phyloP scores from a whole-genome alignment of 2,113 vertebrate genomes.

The Ranitomeya imitator region DNA sequence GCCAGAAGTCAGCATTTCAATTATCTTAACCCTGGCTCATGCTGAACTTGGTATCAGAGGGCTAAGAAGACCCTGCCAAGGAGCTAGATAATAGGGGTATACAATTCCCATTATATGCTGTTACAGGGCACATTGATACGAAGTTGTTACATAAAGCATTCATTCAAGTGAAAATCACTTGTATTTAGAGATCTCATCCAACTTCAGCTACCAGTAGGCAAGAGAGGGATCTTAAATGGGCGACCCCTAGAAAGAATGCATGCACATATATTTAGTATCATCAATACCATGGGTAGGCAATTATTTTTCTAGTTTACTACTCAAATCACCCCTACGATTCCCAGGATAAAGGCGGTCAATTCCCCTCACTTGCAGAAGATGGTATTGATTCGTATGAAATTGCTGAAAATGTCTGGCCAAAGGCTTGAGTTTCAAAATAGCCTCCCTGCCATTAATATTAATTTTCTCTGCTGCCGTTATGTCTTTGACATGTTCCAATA shows the following conservation, averaged over 20 bases:
- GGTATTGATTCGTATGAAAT: no score
- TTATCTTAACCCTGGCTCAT: constrained; percentile 20
- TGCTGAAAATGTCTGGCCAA: no score
- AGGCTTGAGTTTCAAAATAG: no score
- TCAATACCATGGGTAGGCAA: no score
- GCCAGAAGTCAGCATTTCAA: constrained; percentile 12
- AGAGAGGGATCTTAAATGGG: neutral
- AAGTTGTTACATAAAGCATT: neutral
- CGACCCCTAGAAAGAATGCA: neutral
- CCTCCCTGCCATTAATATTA: no score
- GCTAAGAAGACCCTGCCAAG: neutral
- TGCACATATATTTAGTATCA: neutral
- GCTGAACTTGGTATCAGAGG: neutral
- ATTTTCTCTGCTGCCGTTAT: no score
- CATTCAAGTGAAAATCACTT: neutral
- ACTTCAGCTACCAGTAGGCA: neutral
- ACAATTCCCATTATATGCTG: neutral
- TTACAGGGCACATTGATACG: neutral
- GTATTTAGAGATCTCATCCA: neutral
- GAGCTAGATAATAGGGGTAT: neutral
- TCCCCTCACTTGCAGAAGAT: no score
- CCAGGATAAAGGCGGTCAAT: no score
- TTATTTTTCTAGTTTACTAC: no score
- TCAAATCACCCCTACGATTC: no score
- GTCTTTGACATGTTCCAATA: no score